Evolutionary conservation across 2,113 vertebrate genomes (phyloP).

Genomic region (Grantiella picta): DNA sequence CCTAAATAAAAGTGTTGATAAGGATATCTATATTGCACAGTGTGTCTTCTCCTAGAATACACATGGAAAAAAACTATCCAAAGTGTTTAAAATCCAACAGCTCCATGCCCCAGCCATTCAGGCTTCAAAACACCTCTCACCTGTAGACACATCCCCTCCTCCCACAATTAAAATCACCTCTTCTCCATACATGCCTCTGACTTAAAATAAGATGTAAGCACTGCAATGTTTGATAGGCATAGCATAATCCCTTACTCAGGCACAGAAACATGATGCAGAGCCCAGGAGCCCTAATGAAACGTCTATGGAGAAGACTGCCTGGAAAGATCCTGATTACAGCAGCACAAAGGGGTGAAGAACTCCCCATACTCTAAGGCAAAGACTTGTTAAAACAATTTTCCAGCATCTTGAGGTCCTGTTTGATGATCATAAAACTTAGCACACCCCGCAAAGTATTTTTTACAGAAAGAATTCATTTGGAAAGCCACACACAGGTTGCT

Average conservation of each 20-base stretch:
- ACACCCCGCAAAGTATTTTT: background rate
- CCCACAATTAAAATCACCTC: background rate
- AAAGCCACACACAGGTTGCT: background rate
- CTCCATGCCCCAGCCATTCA: background rate
- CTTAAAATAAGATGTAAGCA: background rate
- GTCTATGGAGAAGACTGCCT: background rate
- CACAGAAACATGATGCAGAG: accelerated
- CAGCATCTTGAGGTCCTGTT: background rate
- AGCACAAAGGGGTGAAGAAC: background rate
- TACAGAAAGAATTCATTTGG: background rate
- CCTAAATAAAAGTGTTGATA: background rate
- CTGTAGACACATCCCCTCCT: background rate
- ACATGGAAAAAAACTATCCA: background rate
- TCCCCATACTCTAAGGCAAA: background rate
- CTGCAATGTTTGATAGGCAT: background rate
- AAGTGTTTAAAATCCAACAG: background rate
- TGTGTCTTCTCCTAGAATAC: background rate
- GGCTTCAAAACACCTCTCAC: background rate
- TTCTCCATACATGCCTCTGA: background rate
- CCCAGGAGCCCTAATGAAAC: background rate
- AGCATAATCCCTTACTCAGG: background rate
- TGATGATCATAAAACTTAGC: background rate
- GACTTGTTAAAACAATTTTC: background rate
- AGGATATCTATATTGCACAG: background rate
- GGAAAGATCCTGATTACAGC: background rate